Evolutionary conservation across 2,797 vertebrate genomes (phyloP).

Genomic region (Garrulus glandarius): DNA sequence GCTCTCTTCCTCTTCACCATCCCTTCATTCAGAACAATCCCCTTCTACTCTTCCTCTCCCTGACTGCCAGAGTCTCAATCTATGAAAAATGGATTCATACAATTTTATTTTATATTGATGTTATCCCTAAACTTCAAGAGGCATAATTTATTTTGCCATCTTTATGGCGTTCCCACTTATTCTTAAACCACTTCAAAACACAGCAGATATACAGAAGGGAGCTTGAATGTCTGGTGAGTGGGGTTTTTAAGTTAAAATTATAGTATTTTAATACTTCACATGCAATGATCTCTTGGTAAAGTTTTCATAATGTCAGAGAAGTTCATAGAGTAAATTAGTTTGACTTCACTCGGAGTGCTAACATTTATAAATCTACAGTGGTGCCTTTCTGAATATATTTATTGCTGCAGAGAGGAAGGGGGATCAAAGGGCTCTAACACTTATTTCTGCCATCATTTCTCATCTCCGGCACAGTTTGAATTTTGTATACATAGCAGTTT

Average conservation of each 20-base stretch:
- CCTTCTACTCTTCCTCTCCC: not conserved
- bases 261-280: slow-evolving; percentile 49
- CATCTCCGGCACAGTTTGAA: slow-evolving; percentile 28
- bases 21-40: not conserved
- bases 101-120: not conserved
- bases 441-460: slow-evolving; percentile 59
- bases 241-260: slow-evolving; percentile 23
- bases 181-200: slow-evolving; percentile 6
- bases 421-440: slow-evolving; percentile 59
- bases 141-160: slow-evolving; percentile 13
- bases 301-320: slow-evolving; percentile 66
- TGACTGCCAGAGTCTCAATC: not conserved
- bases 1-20: accelerated
- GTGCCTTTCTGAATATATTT: slow-evolving; percentile 60
- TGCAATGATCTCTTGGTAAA: slow-evolving; percentile 58
- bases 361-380: slow-evolving; percentile 47
- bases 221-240: not conserved
- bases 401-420: slow-evolving; percentile 19
- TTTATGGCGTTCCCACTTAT: not conserved
- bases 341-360: slow-evolving; percentile 48
- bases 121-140: not conserved
- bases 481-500: slow-evolving; percentile 45
- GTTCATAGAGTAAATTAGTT: slow-evolving; percentile 60
- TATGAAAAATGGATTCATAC: not conserved
- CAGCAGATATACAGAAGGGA: not conserved